Base-by-base conservation (phyloP, 2,888 invertebrate genomes). In the Auanema sp. region DNA sequence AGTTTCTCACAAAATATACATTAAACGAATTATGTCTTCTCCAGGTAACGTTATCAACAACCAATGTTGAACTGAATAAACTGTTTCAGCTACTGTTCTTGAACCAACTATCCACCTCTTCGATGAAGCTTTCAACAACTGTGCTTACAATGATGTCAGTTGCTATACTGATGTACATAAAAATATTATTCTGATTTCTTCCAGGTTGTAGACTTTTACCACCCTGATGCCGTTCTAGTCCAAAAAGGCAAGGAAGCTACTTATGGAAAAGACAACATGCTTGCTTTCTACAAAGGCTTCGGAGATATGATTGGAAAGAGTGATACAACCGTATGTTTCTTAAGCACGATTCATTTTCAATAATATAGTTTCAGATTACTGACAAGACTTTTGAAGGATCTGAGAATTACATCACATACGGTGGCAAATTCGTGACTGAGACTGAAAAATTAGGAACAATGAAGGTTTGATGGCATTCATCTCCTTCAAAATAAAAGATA, bases 401-500 rank as follows among this genome's bases (percentile, higher is more conserved):
- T 47, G 47, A 47, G 10, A 21, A 47, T 10, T 16, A 18, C 10
- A 47, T 21, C 47, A 5, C 21, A 18, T 47, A 16, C 21, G 3
- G 4, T 3, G 47, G 4, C 10, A 47, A 47, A 10, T 47, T 21
- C 21, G 47, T 5, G 16, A 21, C 4, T 6, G 21, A 47, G 10
- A 18, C 47, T 5, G 47, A 47, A 21, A 47, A 47, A 10, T 5
- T 47, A 10, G 47, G 47, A 3, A 18, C 47, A 3, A 6, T 47
- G 16, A 47, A 47, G 47, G 47, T 47, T 33, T 33, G 33, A 33
- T n/a, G 43, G 14, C 43, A 43, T 11, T n/a, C n/a, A 43, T 43
- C n/a, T 43, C 43, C 43, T 11, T 43, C 11, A 43, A 11, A 43
- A 43, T 43, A 12, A 43, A 11, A 43, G 43, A 43, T 12, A 43